A percentile compares a stretch with the other conserved stretches of the same genome.
Evolutionary conservation across 2,113 vertebrate genomes (phyloP).

Genomic region (Coregonus clupeaformis): DNA sequence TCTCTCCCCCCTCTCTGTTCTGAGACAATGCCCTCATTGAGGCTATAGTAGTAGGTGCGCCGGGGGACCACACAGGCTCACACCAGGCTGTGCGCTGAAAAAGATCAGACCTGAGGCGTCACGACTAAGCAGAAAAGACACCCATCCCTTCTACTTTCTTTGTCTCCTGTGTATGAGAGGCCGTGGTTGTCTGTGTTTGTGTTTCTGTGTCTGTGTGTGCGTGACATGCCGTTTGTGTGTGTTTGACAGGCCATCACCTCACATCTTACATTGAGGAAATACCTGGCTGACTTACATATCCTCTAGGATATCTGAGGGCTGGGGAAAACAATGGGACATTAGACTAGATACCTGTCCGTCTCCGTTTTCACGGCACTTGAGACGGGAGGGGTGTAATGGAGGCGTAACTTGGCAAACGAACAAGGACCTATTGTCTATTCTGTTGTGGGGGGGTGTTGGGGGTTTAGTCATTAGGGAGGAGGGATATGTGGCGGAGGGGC

Average conservation of each 20-base stretch:
- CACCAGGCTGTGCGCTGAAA: no score
- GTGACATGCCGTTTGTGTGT: slow-evolving; percentile 34
- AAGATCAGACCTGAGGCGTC: no score
- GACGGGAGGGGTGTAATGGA: neutral
- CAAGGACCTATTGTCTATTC: slow-evolving; percentile 60
- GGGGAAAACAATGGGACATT: slow-evolving; percentile 38
- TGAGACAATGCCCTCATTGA: slow-evolving; percentile 62
- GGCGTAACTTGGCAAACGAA: slow-evolving; percentile 29
- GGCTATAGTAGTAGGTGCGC: neutral
- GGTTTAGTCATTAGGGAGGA: no score
- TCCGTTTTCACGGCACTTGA: slow-evolving; percentile 18
- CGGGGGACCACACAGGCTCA: no score
- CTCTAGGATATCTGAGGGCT: slow-evolving; percentile 18
- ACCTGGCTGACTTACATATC: slow-evolving; percentile 51
- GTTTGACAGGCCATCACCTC: slow-evolving; percentile 57
- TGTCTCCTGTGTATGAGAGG: neutral
- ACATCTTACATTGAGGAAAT: slow-evolving; percentile 61
- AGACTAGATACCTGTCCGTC: slow-evolving; percentile 46
- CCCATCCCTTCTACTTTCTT: no score
- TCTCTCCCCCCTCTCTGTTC: neutral
- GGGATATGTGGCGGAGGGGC: no score
- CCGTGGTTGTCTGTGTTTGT: neutral
- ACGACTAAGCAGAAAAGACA: no score
- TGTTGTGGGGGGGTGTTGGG: slow-evolving; percentile 17
- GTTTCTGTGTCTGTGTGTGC: slow-evolving; percentile 19